Evolutionary conservation across 2,888 invertebrate species (phyloP).

Genomic region (Ischnura elegans): DNA sequence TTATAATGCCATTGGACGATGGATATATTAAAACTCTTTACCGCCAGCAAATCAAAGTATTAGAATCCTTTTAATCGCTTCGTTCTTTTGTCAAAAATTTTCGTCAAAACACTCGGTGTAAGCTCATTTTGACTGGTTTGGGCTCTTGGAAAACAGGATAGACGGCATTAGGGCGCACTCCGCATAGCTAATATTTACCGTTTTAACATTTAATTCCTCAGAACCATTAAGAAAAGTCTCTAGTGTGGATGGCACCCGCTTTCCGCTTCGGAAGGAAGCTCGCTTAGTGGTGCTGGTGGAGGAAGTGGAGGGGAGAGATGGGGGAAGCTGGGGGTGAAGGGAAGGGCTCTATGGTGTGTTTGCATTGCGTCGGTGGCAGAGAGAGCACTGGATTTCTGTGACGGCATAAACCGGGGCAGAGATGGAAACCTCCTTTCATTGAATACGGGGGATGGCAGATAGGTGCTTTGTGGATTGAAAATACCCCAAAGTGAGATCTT

Average conservation of each 20-base stretch:
- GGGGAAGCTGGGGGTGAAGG: background rate
- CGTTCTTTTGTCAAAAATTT: background rate
- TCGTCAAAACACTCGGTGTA: background rate
- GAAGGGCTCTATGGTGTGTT: background rate
- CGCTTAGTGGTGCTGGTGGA: conserved; percentile 8
- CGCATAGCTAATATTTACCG: conserved; percentile 58
- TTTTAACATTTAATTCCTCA: conserved; percentile 60
- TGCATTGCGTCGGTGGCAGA: conserved; percentile 53
- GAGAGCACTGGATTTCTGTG: conserved; percentile 47
- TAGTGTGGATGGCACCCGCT: conserved; percentile 46
- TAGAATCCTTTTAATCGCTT: background rate
- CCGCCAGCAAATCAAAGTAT: background rate
- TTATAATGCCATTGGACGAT: too few relatives aligned
- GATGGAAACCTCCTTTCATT: background rate
- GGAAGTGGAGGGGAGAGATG: background rate
- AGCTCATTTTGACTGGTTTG: background rate
- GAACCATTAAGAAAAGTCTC: conserved; percentile 58
- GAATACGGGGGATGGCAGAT: background rate
- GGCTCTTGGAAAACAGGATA: conserved; percentile 23
- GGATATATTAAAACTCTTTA: too few relatives aligned
- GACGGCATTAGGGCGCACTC: conserved; percentile 45
- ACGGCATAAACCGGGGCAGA: background rate
- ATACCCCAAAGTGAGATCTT: too few relatives aligned
- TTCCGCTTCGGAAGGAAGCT: conserved; percentile 51
- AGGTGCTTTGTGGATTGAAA: background rate